Base-by-base conservation (phyloP, 2,113 vertebrate genomes). In the Phasianus colchicus region DNA sequence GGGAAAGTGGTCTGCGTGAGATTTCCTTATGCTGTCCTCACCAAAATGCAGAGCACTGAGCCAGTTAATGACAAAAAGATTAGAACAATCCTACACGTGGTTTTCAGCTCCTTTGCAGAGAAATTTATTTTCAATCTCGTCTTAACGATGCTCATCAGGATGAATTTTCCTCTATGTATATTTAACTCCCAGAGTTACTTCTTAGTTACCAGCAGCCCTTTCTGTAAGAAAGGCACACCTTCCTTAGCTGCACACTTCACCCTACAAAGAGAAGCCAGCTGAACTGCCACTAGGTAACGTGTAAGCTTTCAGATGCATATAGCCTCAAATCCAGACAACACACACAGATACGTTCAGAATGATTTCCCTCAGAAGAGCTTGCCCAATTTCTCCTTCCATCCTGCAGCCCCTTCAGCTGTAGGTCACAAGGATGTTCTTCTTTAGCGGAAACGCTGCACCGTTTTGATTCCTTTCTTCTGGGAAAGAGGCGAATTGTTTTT, bases 401-500 rank as follows among this genome's bases (percentile, higher is more conserved):
- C 73, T 40, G 17, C 6, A 48, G 60, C 80, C 75, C 66, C 57
- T 86, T 45, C 47, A 54, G 92, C 8, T 50, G 54, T 2, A 36
- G 94, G 92, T 92, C 94, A 92, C 74, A 58, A 15, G 3, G 60
- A 55, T 36, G 69, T 18, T 77, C 36, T 84, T 3, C 70, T 79
- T 40, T 61, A 76, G 87, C 50, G 42, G 58, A 66, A 80, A 47
- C 52, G 42, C 25, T n/a, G 71, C 30, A 73, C 67, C 84, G 66
- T 70, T 78, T 54, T 20, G 58, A 38, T 77, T 85, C 32, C 54
- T 85, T 40, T 82, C 42, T 63, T 87, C 86, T 89, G 84, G 17
- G 71, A 79, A 93, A 66, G 52, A 29, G 78, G 36, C 42, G 77
- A 86, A 82, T 20, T 57, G 80, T 13, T 92, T 91, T 61, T 84